Percentiles rank a stretch among this genome's conserved stretches.
These are phyloP conservation scores for Thymelicus acteon DNA, from an alignment of 2,888 invertebrate species.

Conservation along the genomic window DNA sequence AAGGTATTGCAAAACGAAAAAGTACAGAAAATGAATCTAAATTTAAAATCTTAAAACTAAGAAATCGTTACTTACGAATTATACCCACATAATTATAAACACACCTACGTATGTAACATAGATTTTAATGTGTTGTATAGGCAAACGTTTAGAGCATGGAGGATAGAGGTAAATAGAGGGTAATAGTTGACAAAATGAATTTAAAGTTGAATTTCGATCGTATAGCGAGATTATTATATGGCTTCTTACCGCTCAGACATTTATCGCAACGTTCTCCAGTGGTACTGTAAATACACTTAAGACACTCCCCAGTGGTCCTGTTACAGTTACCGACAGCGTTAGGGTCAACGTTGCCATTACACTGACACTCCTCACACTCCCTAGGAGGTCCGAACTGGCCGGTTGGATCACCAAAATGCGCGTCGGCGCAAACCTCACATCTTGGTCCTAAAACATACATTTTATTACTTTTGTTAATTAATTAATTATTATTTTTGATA, in stretches of 20 bases:
- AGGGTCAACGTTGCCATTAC: constrained; percentile 96
- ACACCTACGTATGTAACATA: too few species aligned
- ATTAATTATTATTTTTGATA: too few species aligned
- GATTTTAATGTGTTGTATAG: too few species aligned
- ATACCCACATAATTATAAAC: too few species aligned
- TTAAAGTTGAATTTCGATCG: too few species aligned
- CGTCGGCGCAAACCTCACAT: constrained; percentile 98
- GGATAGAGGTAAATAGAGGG: too few species aligned
- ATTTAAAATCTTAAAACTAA: too few species aligned
- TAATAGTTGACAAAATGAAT: too few species aligned
- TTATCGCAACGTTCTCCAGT: constrained; percentile 96
- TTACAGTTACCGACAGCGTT: constrained; percentile 99
- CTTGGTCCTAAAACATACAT: constrained; percentile 78
- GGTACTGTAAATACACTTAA: constrained; percentile 98
- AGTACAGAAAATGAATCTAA: too few species aligned
- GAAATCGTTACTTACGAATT: too few species aligned
- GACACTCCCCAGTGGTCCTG: constrained; percentile 96
- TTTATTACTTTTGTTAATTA: background rate
- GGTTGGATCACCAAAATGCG: constrained; percentile 96
- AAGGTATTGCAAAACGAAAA: too few species aligned
- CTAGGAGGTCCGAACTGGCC: constrained; percentile 93
- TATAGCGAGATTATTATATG: background rate
- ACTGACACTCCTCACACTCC: constrained; percentile 94
- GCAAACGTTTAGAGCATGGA: too few species aligned
- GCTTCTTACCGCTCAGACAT: constrained; percentile 91